A percentile compares a stretch with the other conserved stretches of the same genome.
These are phyloP conservation scores for Perca flavescens DNA, from an alignment of 2,113 vertebrate species.

Conservation along the genomic window DNA sequence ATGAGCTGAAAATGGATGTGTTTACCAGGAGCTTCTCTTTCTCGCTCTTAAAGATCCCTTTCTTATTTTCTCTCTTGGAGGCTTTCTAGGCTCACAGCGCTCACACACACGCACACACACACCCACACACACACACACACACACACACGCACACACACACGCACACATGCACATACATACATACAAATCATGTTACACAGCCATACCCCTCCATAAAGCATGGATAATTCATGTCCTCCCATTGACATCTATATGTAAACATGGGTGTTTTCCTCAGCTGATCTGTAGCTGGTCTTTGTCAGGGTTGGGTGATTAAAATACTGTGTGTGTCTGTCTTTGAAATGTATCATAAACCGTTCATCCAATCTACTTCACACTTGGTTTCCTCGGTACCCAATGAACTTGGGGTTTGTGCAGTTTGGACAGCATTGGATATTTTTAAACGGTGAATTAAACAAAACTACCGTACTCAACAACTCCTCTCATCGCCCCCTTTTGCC, in stretches of 20 bases:
- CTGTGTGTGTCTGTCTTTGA: neutral
- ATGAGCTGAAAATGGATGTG: constrained; percentile 69
- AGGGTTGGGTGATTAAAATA: neutral
- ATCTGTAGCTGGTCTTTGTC: constrained; percentile 45
- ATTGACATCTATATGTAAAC: constrained; percentile 73
- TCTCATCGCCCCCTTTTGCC: constrained; percentile 24
- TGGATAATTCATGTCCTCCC: constrained; percentile 73
- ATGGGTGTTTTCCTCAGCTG: constrained; percentile 49
- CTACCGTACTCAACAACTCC: neutral
- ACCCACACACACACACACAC: constrained; percentile 29
- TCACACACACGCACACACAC: constrained; percentile 24
- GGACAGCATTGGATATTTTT: too few relatives aligned
- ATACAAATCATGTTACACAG: constrained; percentile 29
- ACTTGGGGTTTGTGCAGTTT: too few relatives aligned
- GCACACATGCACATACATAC: constrained; percentile 5
- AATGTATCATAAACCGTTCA: too few relatives aligned
- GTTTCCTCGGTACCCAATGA: too few relatives aligned
- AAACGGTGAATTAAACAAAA: too few relatives aligned
- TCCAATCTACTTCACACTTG: too few relatives aligned
- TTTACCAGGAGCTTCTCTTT: constrained; percentile 56
- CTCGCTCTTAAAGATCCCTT: constrained; percentile 28
- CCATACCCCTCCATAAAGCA: constrained; percentile 44
- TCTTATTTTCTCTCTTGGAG: constrained; percentile 46
- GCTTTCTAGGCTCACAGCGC: constrained; percentile 36
- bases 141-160: neutral